Conservation (phyloP, 2,888 invertebrate genomes). For the Cyrtodaria siliqua region DNA sequence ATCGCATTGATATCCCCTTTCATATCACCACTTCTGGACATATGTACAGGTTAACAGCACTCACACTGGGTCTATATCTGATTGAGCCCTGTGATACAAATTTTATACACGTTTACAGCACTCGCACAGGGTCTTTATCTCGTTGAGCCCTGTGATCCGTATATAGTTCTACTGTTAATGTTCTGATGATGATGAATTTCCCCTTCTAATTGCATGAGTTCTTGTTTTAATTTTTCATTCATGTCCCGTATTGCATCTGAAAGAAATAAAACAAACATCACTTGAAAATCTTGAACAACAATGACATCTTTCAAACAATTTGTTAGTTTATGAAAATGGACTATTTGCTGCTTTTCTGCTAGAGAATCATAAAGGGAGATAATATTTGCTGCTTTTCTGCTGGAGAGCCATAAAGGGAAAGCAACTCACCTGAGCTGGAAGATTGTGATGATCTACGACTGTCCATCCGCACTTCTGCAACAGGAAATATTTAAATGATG, state of each 20-base stretch:
- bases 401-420: background rate
- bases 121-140: constrained; percentile 49
- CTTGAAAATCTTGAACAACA: background rate
- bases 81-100: constrained; percentile 70
- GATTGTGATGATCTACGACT: constrained; percentile 72
- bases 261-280: constrained; percentile 31
- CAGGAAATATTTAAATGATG: background rate
- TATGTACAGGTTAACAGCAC: background rate
- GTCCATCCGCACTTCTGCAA: constrained; percentile 66
- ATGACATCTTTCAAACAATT: no score
- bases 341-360: no score
- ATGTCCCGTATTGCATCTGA: constrained; percentile 79
- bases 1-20: no score
- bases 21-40: background rate
- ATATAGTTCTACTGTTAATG: constrained; percentile 52
- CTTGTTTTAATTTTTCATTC: constrained; percentile 80
- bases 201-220: constrained; percentile 80
- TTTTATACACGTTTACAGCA: background rate
- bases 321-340: no score
- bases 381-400: no score
- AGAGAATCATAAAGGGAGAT: no score
- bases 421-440: constrained; percentile 71
- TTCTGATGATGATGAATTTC: constrained; percentile 77
- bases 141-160: constrained; percentile 70
- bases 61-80: constrained; percentile 50